Evolutionary conservation across 2,797 vertebrate species (phyloP).

Genomic region (Synaphobranchus kaupii): DNA sequence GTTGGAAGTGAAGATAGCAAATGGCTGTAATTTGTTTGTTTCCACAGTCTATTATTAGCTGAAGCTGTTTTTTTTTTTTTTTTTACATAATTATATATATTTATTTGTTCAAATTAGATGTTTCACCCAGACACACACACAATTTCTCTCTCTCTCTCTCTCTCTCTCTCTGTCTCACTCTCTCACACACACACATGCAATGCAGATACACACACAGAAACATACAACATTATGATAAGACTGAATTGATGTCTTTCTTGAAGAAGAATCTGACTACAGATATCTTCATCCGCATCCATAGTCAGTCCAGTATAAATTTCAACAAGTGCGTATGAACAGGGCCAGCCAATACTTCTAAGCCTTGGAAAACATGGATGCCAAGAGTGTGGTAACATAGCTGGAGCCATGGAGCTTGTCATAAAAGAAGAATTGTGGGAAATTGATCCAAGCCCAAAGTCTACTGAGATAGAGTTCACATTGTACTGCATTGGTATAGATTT

Average conservation of each 20-base stretch:
- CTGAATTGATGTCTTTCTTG: not conserved
- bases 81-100: too few species aligned
- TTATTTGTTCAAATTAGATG: too few species aligned
- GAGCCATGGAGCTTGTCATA: not conserved
- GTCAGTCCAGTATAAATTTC: not conserved
- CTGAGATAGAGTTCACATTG: not conserved
- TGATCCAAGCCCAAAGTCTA: not conserved
- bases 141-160: too few species aligned
- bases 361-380: not conserved
- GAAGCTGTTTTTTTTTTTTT: too few species aligned
- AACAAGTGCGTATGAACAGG: not conserved
- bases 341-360: not conserved
- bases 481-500: not conserved
- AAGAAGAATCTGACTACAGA: not conserved
- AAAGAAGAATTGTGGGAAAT: not conserved
- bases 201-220: too few species aligned
- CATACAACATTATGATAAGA: too few species aligned
- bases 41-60: not conserved
- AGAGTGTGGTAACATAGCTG: not conserved
- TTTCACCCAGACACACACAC: too few species aligned
- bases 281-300: not conserved
- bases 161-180: too few species aligned
- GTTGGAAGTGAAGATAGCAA: not conserved
- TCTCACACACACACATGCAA: too few species aligned
- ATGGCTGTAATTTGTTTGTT: not conserved